Evolutionary conservation across 2,113 vertebrate genomes (phyloP), one percentile per base, ranked within the genome.

Genomic region (Amia ocellicauda): DNA sequence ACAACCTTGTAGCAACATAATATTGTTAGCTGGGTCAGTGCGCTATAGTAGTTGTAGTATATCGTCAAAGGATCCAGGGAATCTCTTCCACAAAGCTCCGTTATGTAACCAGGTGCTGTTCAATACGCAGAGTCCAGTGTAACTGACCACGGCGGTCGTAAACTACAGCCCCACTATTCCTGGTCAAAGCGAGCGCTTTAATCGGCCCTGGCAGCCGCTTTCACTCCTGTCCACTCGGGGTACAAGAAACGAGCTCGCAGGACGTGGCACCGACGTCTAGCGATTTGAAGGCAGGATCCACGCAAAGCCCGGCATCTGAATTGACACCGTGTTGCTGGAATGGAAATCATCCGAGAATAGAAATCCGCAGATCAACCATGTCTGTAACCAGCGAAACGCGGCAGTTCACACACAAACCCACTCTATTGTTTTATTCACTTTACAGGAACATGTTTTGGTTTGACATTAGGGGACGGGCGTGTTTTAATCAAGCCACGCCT

Each of bases 401-500:
- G 31, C 11, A 27, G 23, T 42, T 42, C 17, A 31, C 10, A 50
- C 14, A 56, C 47, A 41, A 41, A 58, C 22, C 17, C n/a, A 47
- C 14, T 47, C 13, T 47, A 55, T 55, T 51, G 19, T 10, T 26
- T 23, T 22, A 62, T 45, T 52, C 66, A 50, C n/a, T 4, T 17
- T 29, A 11, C 1, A 23, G 45, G 17, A 17, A 49, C 58, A 53
- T 63, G 52, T 60, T 50, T 24, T 61, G 58, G 64, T 40, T 27
- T 50, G 42, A 78, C 76, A 71, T 71, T 68, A 71, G 19, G 68
- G 63, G 71, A 50, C 28, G 71, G 66, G 57, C 64, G 73, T 78
- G 61, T 69, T 69, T 69, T 72, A 74, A 78, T 68, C 47, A 85
- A 78, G 67, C 85, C 86, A 83, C 89, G 75, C 87, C 86, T 76